A percentile compares a stretch with the other conserved stretches of the same genome.
phyloP scores from a whole-genome alignment of 1,140 invertebrate genomes.

The Nephotettix cincticeps region DNA sequence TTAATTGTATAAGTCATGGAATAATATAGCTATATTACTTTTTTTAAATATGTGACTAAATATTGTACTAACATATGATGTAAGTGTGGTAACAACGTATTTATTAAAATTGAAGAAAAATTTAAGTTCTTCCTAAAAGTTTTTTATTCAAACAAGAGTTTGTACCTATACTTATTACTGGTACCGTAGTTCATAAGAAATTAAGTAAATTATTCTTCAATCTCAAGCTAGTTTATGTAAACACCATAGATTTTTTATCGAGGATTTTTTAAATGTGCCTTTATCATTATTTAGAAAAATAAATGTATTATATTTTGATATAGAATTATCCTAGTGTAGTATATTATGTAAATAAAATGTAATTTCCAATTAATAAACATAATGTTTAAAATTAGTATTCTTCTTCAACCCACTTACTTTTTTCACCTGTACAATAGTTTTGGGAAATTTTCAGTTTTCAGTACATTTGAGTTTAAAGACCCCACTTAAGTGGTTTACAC shows the following conservation, averaged over 20 bases:
- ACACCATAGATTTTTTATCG: neutral
- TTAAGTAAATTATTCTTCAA: neutral
- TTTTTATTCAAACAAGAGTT: neutral
- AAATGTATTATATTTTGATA: slow-evolving; percentile 11
- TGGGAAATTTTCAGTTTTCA: too few relatives aligned
- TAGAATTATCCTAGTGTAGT: neutral
- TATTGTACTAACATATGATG: neutral
- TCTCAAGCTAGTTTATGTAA: neutral
- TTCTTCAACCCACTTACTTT: too few relatives aligned
- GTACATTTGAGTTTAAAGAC: too few relatives aligned
- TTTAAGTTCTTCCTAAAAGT: neutral
- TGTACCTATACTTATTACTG: neutral
- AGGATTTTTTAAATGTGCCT: neutral
- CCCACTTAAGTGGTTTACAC: too few relatives aligned
- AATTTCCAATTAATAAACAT: too few relatives aligned
- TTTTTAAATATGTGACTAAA: neutral
- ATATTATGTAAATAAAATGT: slow-evolving; percentile 1
- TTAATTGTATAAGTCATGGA: neutral
- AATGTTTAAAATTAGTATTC: too few relatives aligned
- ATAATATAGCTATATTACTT: neutral
- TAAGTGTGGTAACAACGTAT: neutral
- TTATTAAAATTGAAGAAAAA: neutral
- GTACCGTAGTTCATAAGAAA: neutral
- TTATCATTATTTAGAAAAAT: neutral
- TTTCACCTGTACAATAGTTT: too few relatives aligned